Conservation (phyloP, 2,797 vertebrate species). For the Zalophus californianus region DNA sequence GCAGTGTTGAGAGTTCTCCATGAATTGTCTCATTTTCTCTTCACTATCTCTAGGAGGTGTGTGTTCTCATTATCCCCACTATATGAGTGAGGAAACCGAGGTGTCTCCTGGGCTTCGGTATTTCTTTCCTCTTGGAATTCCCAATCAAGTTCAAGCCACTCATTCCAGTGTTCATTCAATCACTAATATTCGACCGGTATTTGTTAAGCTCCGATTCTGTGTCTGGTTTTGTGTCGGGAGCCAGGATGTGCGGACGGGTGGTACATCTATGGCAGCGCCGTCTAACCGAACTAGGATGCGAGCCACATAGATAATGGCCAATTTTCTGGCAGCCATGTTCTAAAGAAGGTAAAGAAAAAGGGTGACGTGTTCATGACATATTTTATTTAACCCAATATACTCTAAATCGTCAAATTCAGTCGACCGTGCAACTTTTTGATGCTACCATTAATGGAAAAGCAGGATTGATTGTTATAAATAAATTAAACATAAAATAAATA, state of each 20-base stretch:
- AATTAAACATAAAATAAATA: conserved; percentile 54
- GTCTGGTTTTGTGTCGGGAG: not conserved
- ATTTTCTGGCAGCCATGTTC: not conserved
- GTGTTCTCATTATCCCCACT: not conserved
- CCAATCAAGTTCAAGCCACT: not conserved
- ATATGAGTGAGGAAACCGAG: not conserved
- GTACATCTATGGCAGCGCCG: fast-evolving
- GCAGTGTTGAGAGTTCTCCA: not conserved
- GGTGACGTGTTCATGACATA: not conserved
- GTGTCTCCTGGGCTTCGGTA: not conserved
- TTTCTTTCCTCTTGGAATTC: not conserved
- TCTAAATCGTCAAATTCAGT: not conserved
- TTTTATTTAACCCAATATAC: not conserved
- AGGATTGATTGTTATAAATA: conserved; percentile 26
- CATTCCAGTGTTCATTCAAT: not conserved
- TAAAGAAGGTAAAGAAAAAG: not conserved
- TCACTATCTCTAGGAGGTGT: not conserved
- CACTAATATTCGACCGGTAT: fast-evolving
- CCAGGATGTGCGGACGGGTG: fast-evolving
- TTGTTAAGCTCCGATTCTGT: not conserved
- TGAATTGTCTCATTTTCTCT: not conserved
- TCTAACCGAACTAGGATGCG: not conserved
- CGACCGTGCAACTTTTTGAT: not conserved
- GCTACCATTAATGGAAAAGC: not conserved
- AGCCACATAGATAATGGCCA: not conserved